phyloP scores from a whole-genome alignment of 2,888 invertebrate genomes.

The Euspilapteryx auroguttella region DNA sequence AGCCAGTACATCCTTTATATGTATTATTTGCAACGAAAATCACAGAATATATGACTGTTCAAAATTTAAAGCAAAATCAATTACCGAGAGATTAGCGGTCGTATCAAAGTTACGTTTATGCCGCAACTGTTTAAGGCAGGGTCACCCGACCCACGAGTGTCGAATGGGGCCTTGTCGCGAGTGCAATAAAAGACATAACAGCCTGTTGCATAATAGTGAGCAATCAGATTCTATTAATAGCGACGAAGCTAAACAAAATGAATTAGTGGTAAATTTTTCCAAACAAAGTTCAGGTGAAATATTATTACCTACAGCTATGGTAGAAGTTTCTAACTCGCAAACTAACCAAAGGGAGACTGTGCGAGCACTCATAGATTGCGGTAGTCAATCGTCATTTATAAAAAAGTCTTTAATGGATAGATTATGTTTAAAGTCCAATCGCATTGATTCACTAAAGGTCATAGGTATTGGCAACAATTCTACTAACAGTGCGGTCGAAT shows the following conservation, averaged over 20 bases:
- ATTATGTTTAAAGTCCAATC: conserved; percentile 6
- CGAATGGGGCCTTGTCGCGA: too few relatives aligned
- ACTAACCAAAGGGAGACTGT: too few relatives aligned
- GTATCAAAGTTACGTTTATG: conserved; percentile 8
- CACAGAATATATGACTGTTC: conserved; percentile 9
- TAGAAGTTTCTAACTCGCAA: too few relatives aligned
- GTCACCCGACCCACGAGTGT: conserved; percentile 7
- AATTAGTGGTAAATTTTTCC: too few relatives aligned
- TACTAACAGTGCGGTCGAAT: not conserved
- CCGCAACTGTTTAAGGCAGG: conserved; percentile 8
- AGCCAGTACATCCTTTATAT: conserved; percentile 2
- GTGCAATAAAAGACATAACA: conserved; percentile 8
- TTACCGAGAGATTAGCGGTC: conserved; percentile 4
- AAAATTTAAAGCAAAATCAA: conserved; percentile 7
- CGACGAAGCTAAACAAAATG: too few relatives aligned
- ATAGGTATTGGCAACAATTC: conserved; percentile 8
- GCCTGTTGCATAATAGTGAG: conserved; percentile 8
- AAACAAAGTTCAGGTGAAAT: too few relatives aligned
- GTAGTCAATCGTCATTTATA: conserved; percentile 11
- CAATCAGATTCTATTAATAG: too few relatives aligned
- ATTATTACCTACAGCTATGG: too few relatives aligned
- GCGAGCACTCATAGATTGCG: too few relatives aligned
- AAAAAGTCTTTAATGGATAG: conserved; percentile 6
- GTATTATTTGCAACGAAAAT: conserved; percentile 6
- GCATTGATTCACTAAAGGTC: conserved; percentile 7